These are phyloP conservation scores for Pitta sordida DNA, from an alignment of 2,113 vertebrate genomes.

Conservation along the genomic window DNA sequence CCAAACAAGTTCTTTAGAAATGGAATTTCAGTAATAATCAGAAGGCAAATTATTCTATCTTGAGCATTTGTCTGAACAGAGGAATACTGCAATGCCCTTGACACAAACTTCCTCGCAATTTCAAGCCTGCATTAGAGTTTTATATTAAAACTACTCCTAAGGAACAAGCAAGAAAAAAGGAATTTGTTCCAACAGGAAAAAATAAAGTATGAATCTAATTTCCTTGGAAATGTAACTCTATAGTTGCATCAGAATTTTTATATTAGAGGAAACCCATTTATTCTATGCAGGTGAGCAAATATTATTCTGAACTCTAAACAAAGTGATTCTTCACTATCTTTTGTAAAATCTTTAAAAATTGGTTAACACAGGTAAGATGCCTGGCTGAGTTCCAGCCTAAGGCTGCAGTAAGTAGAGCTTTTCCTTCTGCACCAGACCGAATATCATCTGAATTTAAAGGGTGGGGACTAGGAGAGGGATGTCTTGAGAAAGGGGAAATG, in stretches of 20 bases:
- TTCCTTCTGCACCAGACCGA: background rate
- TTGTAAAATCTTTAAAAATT: background rate
- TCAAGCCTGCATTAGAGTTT: background rate
- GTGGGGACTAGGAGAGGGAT: background rate
- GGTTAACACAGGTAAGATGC: background rate
- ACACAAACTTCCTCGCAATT: background rate
- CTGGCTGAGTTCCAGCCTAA: background rate
- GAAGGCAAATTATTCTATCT: background rate
- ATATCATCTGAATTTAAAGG: background rate
- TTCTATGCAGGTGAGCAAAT: background rate
- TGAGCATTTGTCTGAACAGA: background rate
- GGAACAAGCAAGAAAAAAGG: background rate
- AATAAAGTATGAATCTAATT: background rate
- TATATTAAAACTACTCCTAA: background rate
- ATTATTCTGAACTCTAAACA: background rate
- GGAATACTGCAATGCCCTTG: background rate
- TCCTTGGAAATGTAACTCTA: background rate
- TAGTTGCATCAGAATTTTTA: background rate
- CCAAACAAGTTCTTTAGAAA: background rate
- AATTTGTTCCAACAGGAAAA: background rate
- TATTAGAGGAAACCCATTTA: background rate
- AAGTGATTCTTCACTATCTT: background rate
- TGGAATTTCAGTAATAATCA: background rate
- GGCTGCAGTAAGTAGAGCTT: background rate
- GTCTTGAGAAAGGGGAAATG: background rate